phyloP scores from a whole-genome alignment of 2,113 vertebrate species.

The Ailurus styani region DNA sequence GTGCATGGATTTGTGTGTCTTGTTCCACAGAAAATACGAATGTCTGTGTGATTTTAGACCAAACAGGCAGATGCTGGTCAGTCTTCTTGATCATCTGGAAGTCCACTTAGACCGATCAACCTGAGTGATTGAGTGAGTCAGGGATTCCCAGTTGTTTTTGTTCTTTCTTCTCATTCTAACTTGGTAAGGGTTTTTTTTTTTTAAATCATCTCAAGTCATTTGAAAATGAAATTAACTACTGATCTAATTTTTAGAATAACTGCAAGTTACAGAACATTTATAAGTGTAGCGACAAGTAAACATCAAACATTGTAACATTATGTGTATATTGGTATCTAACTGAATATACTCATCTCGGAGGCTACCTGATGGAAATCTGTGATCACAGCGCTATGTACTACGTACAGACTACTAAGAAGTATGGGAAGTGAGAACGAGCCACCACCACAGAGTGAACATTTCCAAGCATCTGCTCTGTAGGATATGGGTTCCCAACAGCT shows the following conservation, averaged over 20 bases:
- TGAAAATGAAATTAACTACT: constrained; percentile 14
- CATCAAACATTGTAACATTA: neutral
- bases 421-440: neutral
- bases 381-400: neutral
- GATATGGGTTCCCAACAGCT: neutral
- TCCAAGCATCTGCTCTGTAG: neutral
- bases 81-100: neutral
- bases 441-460: neutral
- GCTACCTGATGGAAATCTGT: neutral
- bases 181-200: neutral
- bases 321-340: neutral
- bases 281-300: neutral
- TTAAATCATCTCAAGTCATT: neutral
- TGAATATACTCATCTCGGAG: neutral
- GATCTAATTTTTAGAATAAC: neutral
- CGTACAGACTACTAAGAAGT: neutral
- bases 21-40: neutral
- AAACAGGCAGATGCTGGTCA: neutral
- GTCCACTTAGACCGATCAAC: neutral
- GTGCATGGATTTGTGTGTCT: neutral
- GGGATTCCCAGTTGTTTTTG: neutral
- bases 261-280: neutral
- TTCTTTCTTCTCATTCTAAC: neutral
- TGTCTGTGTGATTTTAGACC: neutral
- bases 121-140: neutral